Evolutionary conservation across 30 jellyfish, hydroid and myxozoan species (phyloP).

Genomic region (Hydractinia symbiolongicarpus): DNA sequence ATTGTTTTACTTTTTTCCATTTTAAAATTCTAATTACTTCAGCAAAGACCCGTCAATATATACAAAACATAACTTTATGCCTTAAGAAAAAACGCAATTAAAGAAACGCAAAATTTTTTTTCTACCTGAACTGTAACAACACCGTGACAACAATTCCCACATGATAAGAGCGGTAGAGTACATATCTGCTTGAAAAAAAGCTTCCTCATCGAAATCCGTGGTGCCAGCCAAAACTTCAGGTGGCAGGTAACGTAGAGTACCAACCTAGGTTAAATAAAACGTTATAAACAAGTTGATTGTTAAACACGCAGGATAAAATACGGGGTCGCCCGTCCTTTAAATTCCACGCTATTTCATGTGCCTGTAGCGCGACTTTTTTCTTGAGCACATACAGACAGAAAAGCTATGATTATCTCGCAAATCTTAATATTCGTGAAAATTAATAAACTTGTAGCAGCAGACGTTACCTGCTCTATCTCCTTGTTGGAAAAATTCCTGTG

Average conservation of each 20-base stretch:
- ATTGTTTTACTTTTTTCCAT: too few relatives aligned
- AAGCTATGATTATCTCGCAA: neutral
- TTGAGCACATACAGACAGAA: too few relatives aligned
- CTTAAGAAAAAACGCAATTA: too few relatives aligned
- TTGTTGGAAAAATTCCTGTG: neutral
- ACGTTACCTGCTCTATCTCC: constrained; percentile 4
- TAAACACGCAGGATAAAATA: too few relatives aligned
- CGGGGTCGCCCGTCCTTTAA: too few relatives aligned
- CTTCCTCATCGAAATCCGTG: constrained; percentile 53
- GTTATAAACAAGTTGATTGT: neutral
- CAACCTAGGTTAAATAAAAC: constrained; percentile 43
- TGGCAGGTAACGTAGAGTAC: constrained; percentile 80
- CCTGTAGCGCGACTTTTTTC: too few relatives aligned
- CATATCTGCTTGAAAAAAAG: constrained; percentile 59
- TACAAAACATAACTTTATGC: too few relatives aligned
- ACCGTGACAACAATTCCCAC: constrained; percentile 79
- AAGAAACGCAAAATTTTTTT: too few relatives aligned
- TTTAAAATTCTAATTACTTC: too few relatives aligned
- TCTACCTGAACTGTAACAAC: constrained; percentile 54
- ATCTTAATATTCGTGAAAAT: neutral
- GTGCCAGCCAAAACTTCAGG: constrained; percentile 90
- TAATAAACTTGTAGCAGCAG: neutral
- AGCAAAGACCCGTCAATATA: too few relatives aligned
- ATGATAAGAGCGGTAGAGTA: constrained; percentile 61
- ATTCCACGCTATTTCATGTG: too few relatives aligned